A percentile compares a stretch with the other conserved stretches of the same genome.
These are phyloP conservation scores for Hippasteria phrygiana DNA, from an alignment of 53 echinoderm and acorn worm species.

Conservation along the genomic window DNA sequence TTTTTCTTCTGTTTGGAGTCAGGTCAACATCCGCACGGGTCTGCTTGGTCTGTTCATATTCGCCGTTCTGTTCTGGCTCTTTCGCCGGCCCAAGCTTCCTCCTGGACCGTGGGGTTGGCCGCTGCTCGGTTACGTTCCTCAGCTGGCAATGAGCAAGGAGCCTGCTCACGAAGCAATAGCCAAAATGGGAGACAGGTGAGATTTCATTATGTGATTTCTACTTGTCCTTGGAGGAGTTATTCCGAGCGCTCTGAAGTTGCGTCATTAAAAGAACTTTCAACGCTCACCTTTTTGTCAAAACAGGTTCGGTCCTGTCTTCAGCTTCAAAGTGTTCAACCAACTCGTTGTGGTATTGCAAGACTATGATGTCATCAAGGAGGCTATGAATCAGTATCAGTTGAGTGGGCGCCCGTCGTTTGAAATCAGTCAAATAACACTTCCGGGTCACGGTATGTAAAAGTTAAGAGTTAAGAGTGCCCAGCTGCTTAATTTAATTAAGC, in stretches of 20 bases:
- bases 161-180: constrained; percentile 27
- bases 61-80: neutral
- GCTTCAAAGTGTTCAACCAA: constrained; percentile 39
- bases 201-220: neutral
- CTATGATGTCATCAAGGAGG: constrained; percentile 62
- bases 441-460: constrained; percentile 36
- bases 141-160: constrained; percentile 42
- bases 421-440: constrained; percentile 30
- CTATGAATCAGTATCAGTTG: constrained; percentile 38
- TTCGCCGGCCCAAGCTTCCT: constrained; percentile 25
- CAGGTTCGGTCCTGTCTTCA: constrained; percentile 51
- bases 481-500: too few relatives aligned
- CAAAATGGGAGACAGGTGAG: constrained; percentile 9
- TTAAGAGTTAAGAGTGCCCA: too few relatives aligned
- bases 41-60: constrained; percentile 24
- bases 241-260: neutral
- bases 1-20: neutral
- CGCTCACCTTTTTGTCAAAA: neutral
- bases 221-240: too few relatives aligned
- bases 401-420: constrained; percentile 45
- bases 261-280: neutral
- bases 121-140: constrained; percentile 58
- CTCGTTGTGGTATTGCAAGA: constrained; percentile 61
- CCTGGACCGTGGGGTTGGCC: constrained; percentile 70
- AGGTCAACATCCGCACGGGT: constrained; percentile 15